These are phyloP conservation scores for Lithobates sylvaticus DNA, from an alignment of 2,797 vertebrate species.

Conservation along the genomic window DNA sequence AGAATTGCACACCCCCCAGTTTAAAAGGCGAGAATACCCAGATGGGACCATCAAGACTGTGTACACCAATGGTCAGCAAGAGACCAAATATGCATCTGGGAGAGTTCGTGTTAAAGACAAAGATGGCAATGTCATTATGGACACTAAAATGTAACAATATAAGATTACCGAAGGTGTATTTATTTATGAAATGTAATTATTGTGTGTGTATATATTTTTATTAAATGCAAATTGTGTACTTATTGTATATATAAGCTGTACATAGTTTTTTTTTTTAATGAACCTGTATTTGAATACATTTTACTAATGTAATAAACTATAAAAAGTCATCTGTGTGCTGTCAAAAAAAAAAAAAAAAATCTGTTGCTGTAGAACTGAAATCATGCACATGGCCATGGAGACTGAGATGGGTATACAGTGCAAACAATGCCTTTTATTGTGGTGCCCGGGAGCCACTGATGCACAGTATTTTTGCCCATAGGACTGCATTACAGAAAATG, in stretches of 20 bases:
- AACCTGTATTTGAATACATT: conserved; percentile 26
- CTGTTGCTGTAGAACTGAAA: too few relatives aligned
- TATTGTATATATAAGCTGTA: conserved; percentile 52
- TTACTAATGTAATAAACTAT: conserved; percentile 2
- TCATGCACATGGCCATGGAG: too few relatives aligned
- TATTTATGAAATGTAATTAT: conserved; percentile 23
- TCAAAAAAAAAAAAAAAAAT: too few relatives aligned
- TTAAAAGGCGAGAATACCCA: conserved; percentile 92
- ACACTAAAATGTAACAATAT: conserved; percentile 70
- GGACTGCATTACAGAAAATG: too few relatives aligned
- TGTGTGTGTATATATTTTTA: conserved; percentile 29
- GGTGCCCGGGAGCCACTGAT: too few relatives aligned
- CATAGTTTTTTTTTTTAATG: conserved; percentile 33
- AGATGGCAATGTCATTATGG: conserved; percentile 87
- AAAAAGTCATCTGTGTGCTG: background rate
- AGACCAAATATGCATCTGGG: conserved; percentile 90
- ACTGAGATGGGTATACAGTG: too few relatives aligned
- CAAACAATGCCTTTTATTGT: too few relatives aligned
- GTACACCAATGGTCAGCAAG: conserved; percentile 88
- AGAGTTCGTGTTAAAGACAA: conserved; percentile 91
- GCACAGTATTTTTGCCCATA: too few relatives aligned
- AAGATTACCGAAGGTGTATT: background rate
- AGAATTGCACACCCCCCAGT: conserved; percentile 89
- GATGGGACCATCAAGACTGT: conserved; percentile 95
- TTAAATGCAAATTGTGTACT: conserved; percentile 23